These are phyloP conservation scores for Toxonevra muliebris DNA, from an alignment of 2,888 invertebrate genomes.

Conservation along the genomic window DNA sequence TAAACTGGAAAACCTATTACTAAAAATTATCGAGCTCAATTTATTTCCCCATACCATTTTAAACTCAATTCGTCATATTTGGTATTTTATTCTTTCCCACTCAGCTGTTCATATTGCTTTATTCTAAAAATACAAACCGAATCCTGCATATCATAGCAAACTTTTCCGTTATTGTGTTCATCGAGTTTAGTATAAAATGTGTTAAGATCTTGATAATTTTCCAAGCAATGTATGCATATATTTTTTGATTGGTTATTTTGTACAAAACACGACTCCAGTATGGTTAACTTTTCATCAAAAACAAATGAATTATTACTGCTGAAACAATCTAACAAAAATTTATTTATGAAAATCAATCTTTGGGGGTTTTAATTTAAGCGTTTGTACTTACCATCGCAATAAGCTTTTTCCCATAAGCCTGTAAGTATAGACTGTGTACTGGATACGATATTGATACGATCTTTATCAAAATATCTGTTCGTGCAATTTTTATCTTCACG, in stretches of 20 bases:
- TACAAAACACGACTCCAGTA: slow-evolving; percentile 34
- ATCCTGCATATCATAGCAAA: slow-evolving; percentile 57
- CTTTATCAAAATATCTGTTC: slow-evolving; percentile 47
- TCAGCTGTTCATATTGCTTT: neutral
- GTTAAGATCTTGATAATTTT: slow-evolving; percentile 45
- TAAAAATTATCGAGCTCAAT: neutral
- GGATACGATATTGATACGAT: slow-evolving; percentile 53
- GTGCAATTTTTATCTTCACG: slow-evolving; percentile 43
- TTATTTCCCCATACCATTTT: neutral
- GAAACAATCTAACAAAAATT: slow-evolving; percentile 47
- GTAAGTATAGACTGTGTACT: slow-evolving; percentile 46
- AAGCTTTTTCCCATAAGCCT: slow-evolving; percentile 52
- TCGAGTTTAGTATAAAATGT: slow-evolving; percentile 51
- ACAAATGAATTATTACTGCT: slow-evolving; percentile 30
- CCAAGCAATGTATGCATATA: slow-evolving; percentile 36
- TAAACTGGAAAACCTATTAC: no score
- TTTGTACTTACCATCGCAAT: slow-evolving; percentile 48
- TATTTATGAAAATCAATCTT: neutral
- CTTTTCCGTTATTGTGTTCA: slow-evolving; percentile 45
- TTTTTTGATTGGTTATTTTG: neutral
- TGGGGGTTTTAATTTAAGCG: neutral
- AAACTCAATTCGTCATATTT: neutral
- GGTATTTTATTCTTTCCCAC: neutral
- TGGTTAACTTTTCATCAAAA: slow-evolving; percentile 32
- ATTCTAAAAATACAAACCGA: slow-evolving; percentile 26